Percentiles rank a stretch among this genome's conserved stretches.
These are phyloP conservation scores for Tonatia bakeri DNA, from an alignment of 2,113 vertebrate genomes.

Conservation along the genomic window DNA sequence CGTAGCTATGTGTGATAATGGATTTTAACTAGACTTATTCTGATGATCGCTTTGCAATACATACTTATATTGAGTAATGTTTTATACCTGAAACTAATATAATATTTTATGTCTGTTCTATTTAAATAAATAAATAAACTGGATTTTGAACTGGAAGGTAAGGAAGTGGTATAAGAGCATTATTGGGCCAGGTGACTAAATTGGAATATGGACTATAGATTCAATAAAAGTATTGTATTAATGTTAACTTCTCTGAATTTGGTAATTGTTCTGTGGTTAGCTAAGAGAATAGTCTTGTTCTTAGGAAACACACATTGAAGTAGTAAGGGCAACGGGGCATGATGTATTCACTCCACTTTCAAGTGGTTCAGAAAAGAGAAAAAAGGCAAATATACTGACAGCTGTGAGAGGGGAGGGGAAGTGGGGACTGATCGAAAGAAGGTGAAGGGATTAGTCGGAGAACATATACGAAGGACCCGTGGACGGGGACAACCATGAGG, in stretches of 20 bases:
- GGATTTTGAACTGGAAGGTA: not conserved
- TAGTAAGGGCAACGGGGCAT: not conserved
- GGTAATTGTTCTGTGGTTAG: not conserved
- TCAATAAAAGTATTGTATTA: conserved; percentile 5
- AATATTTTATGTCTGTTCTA: not conserved
- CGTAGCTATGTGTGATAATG: not conserved
- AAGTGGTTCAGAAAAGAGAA: conserved; percentile 8
- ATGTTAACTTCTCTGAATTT: conserved; percentile 16
- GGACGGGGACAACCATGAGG: no score
- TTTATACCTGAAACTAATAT: not conserved
- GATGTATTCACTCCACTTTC: not conserved
- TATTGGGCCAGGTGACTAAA: not conserved
- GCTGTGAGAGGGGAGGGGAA: no score
- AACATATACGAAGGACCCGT: no score
- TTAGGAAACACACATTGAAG: conserved; percentile 5
- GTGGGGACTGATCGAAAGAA: no score
- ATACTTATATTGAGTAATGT: not conserved
- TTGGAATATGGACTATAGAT: not conserved
- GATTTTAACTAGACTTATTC: not conserved
- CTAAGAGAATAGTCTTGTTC: conserved; percentile 1
- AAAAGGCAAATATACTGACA: not conserved
- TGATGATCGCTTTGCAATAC: not conserved
- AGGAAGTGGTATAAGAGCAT: not conserved
- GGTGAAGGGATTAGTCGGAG: no score
- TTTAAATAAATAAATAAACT: not conserved